Conservation (phyloP, 2,888 invertebrate species). For the Clunio marinus region DNA sequence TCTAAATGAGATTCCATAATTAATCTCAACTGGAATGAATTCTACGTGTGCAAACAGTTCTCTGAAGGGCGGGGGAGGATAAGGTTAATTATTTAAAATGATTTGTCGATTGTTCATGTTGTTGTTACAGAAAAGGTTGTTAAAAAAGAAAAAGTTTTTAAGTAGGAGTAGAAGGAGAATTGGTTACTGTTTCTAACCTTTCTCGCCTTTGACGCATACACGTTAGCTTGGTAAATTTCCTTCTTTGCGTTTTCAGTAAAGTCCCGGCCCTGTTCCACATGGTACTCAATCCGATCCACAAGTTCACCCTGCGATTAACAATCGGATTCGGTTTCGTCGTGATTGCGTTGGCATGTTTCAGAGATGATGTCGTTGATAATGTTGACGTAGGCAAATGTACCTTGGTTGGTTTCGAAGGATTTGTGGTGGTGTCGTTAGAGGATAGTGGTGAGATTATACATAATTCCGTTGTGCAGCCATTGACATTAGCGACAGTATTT, state of each 20-base stretch:
- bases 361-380: background rate
- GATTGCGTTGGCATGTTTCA: slow-evolving; percentile 26
- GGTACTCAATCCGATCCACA: slow-evolving; percentile 90
- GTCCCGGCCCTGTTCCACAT: slow-evolving; percentile 80
- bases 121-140: slow-evolving; percentile 46
- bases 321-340: slow-evolving; percentile 34
- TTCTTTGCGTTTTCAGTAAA: slow-evolving; percentile 75
- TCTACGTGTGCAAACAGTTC: background rate
- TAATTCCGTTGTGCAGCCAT: background rate
- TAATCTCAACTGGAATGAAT: background rate
- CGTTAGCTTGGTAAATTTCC: slow-evolving; percentile 73
- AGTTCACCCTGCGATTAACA: slow-evolving; percentile 75
- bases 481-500: background rate
- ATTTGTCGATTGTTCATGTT: slow-evolving; percentile 49
- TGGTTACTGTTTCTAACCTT: slow-evolving; percentile 59
- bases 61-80: slow-evolving; percentile 41
- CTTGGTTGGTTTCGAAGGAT: slow-evolving; percentile 51
- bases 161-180: background rate
- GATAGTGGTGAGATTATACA: background rate
- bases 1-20: background rate
- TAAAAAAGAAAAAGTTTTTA: slow-evolving; percentile 45
- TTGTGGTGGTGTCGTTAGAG: slow-evolving; percentile 45
- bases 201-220: slow-evolving; percentile 82
- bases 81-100: background rate
- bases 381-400: slow-evolving; percentile 33